A percentile compares a stretch with the other conserved stretches of the same genome.
These are phyloP conservation scores for Atrina japonica DNA, from an alignment of 2,888 invertebrate genomes.

Conservation along the genomic window DNA sequence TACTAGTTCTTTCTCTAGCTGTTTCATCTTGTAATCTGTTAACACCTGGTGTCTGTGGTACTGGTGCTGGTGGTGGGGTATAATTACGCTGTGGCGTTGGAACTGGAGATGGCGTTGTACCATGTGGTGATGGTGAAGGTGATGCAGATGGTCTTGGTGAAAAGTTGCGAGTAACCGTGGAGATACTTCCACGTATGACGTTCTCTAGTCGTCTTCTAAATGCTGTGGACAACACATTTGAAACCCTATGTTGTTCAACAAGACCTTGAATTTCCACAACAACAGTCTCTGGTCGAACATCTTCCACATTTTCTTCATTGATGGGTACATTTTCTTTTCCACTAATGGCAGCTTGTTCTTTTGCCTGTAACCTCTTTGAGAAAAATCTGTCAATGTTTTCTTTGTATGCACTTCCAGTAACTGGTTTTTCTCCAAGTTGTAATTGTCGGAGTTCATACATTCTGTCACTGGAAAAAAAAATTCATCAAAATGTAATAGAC, in stretches of 20 bases:
- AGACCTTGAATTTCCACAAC: constrained; percentile 78
- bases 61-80: neutral
- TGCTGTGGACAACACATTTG: constrained; percentile 70
- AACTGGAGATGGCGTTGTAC: constrained; percentile 8
- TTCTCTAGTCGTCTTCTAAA: constrained; percentile 75
- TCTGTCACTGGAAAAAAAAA: constrained; percentile 72
- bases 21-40: constrained; percentile 2
- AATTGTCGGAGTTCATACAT: constrained; percentile 75
- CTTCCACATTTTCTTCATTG: constrained; percentile 70
- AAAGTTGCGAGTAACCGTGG: constrained; percentile 45
- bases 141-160: constrained; percentile 31
- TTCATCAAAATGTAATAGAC: no score
- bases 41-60: constrained; percentile 7
- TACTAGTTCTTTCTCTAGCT: constrained; percentile 36
- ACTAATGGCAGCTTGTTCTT: constrained; percentile 38
- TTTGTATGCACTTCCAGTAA: constrained; percentile 72
- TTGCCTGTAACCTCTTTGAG: constrained; percentile 58
- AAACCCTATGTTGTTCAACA: constrained; percentile 77
- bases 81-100: neutral
- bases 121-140: constrained; percentile 1
- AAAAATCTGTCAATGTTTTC: constrained; percentile 73
- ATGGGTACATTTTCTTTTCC: constrained; percentile 67
- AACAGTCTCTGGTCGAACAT: constrained; percentile 75
- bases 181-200: constrained; percentile 71
- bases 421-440: constrained; percentile 74